phyloP scores from a whole-genome alignment of 2,797 vertebrate genomes.

The Eremophila alpestris region DNA sequence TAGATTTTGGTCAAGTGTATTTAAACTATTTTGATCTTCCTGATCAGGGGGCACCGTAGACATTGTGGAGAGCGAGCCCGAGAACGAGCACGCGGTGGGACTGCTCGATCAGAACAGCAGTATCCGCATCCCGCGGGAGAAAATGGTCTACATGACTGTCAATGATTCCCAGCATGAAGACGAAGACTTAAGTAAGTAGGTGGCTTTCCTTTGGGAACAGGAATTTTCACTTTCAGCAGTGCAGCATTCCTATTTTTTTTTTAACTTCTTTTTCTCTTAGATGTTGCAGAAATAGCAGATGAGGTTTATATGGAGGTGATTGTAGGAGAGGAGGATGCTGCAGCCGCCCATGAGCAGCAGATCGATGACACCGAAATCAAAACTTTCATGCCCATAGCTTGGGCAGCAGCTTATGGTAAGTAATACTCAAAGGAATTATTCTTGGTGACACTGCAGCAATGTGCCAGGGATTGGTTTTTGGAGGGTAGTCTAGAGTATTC shows the following conservation, averaged over 20 bases:
- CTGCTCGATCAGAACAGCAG: constrained; percentile 86
- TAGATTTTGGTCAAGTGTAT: not conserved
- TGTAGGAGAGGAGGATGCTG: constrained; percentile 89
- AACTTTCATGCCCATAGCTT: constrained; percentile 93
- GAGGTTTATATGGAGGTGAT: constrained; percentile 96
- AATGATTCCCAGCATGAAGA: constrained; percentile 93
- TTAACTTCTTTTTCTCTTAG: constrained; percentile 68
- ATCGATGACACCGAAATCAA: constrained; percentile 89
- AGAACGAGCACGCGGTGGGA: constrained; percentile 84
- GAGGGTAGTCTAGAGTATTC: not conserved
- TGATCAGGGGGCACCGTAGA: constrained; percentile 91
- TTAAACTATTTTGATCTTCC: constrained; percentile 51
- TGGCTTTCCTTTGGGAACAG: constrained; percentile 71
- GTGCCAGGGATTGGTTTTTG: not conserved
- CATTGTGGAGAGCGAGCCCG: constrained; percentile 92
- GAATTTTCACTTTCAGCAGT: constrained; percentile 39
- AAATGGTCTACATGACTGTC: constrained; percentile 99
- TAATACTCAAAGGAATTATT: constrained; percentile 3
- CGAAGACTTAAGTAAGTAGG: constrained; percentile 89
- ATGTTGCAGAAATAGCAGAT: constrained; percentile 90
- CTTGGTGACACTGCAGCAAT: not conserved
- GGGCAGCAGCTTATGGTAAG: constrained; percentile 92
- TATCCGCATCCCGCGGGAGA: constrained; percentile 90
- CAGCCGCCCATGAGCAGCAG: constrained; percentile 84
- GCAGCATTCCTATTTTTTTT: constrained; percentile 24